phyloP scores from a whole-genome alignment of 2,888 invertebrate species.

The Latheticus oryzae region DNA sequence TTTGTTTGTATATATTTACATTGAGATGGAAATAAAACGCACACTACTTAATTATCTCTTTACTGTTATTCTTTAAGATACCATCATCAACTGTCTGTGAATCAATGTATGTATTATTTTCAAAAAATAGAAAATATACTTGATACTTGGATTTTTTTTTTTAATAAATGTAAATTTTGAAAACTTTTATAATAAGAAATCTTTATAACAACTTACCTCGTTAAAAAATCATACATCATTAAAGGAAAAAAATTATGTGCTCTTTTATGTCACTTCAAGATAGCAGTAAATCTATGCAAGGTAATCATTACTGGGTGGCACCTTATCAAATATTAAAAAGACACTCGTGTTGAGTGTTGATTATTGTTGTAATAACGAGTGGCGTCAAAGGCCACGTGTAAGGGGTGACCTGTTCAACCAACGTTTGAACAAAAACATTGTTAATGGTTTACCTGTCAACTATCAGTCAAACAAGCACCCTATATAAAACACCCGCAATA shows the following conservation, averaged over 20 bases:
- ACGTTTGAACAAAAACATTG: conserved; percentile 39
- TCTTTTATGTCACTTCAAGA: background rate
- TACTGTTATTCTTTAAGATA: conserved; percentile 10
- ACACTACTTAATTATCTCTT: conserved; percentile 18
- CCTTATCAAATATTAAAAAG: conserved; percentile 44
- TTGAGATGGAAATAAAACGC: conserved; percentile 27
- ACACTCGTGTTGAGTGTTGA: conserved; percentile 41
- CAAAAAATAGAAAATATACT: conserved; percentile 50
- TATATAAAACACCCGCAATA: conserved; percentile 49
- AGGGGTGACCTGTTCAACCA: conserved; percentile 46
- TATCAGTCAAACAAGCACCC: conserved; percentile 44
- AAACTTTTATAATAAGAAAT: too few relatives aligned
- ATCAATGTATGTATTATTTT: conserved; percentile 54
- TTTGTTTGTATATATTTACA: too few relatives aligned
- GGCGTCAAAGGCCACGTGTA: conserved; percentile 55
- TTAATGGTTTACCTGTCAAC: conserved; percentile 56
- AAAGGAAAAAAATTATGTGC: conserved; percentile 1
- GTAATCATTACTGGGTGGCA: conserved; percentile 33
- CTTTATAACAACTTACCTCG: too few relatives aligned
- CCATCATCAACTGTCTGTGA: conserved; percentile 51
- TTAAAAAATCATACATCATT: too few relatives aligned
- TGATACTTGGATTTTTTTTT: conserved; percentile 44
- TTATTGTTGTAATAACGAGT: conserved; percentile 46
- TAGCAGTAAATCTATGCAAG: conserved; percentile 20
- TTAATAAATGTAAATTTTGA: conserved; percentile 44